These are phyloP conservation scores for Lonchura striata DNA, from an alignment of 2,113 vertebrate species.

Conservation along the genomic window DNA sequence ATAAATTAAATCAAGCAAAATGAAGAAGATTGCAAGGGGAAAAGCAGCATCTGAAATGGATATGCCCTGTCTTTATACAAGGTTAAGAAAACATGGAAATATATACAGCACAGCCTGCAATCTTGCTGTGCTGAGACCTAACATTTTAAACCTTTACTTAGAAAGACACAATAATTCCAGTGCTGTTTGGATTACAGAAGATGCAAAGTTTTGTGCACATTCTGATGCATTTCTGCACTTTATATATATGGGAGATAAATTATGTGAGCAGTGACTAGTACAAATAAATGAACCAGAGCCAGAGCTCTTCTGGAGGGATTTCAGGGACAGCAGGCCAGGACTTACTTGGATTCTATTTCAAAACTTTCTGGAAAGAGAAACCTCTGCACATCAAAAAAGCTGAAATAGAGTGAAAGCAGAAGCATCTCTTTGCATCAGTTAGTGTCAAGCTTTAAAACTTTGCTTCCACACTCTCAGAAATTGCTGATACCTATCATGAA, in stretches of 20 bases:
- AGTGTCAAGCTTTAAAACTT: neutral
- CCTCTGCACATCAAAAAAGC: conserved; percentile 28
- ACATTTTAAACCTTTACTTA: neutral
- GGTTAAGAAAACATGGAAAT: neutral
- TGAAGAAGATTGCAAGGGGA: neutral
- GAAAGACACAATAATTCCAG: neutral
- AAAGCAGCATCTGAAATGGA: neutral
- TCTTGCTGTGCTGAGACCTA: neutral
- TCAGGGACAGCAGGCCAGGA: conserved; percentile 56
- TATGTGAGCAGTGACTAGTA: neutral
- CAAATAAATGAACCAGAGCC: conserved; percentile 47
- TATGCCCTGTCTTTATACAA: neutral
- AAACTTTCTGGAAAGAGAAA: conserved; percentile 45
- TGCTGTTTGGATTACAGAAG: conserved; percentile 1
- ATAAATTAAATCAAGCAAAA: neutral
- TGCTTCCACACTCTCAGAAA: neutral
- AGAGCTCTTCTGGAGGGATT: conserved; percentile 27
- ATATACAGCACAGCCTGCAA: neutral
- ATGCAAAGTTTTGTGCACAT: neutral
- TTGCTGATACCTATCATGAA: neutral
- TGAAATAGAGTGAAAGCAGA: conserved; percentile 15
- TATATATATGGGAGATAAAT: neutral
- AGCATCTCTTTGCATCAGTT: neutral
- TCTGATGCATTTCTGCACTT: conserved; percentile 34
- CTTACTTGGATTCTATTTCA: conserved; percentile 52